Evolutionary conservation across 2,888 invertebrate species (phyloP), one percentile per base, ranked within the genome.

Genomic region (Eupeodes luniger): DNA sequence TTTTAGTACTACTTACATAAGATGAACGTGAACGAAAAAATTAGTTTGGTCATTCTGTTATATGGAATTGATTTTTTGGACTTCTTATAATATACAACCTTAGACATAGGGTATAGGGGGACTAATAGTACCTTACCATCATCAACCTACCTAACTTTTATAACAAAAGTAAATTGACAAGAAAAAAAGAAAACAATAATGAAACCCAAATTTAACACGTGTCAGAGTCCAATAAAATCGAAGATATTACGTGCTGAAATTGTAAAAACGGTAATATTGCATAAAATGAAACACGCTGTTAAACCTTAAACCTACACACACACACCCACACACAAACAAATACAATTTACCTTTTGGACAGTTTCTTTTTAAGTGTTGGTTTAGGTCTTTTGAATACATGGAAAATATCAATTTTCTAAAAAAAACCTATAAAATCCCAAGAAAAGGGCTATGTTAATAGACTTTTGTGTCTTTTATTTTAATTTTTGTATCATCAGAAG

Each of bases 221-320:
- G 84, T 74, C 67, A 36, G 27, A 27, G 74, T 62, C 67, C 67
- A 69, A 74, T 84, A 51, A 84, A 79, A 75, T 69, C 61, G 62
- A 62, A 76, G 69, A 62, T 36, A 74, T 67, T 74, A 79, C 83
- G 83, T 79, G 74, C 84, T 69, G 61, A 69, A 69, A 53, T 47
- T 67, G 79, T 51, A 69, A 69, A 69, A 69, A 69, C 14, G 66
- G 66, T 66, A 66, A 66, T 66, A 49, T 49, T 66, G 27, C n/a
- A 40, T 40, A 40, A 40, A 47, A 2, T 66, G 12, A 66, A 27
- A 27, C 14, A 27, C 14, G 47, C 19, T 12, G 49, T 49, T 27
- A 49, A 14, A 66, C 47, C 47, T 27, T n/a, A n/a, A n/a, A n/a
- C n/a, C n/a, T n/a, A n/a, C n/a, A n/a, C n/a, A 12, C 4, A 4